phyloP scores from a whole-genome alignment of 2,888 invertebrate species.

The Apantesis nais region DNA sequence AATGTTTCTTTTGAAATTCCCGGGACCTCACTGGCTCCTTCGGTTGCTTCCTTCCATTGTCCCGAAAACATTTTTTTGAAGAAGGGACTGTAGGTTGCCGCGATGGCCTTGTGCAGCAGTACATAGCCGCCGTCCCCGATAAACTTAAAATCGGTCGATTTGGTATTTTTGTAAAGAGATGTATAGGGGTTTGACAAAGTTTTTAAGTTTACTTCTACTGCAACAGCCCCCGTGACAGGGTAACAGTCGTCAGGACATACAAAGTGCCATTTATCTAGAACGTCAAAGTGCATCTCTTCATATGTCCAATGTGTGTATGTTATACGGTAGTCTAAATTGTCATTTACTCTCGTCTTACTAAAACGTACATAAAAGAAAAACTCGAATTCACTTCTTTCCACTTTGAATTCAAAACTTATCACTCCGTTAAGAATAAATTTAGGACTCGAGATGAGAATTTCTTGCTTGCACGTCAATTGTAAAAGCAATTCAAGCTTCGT shows the following conservation, averaged over 20 bases:
- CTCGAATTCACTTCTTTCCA: neutral
- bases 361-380: neutral
- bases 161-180: conserved; percentile 55
- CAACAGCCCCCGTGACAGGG: neutral
- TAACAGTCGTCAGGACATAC: neutral
- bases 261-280: neutral
- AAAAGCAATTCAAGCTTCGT: neutral
- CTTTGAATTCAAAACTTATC: neutral
- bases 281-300: neutral
- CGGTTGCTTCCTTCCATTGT: conserved; percentile 59
- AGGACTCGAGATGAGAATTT: neutral
- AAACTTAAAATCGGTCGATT: conserved; percentile 64
- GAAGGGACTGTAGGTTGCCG: conserved; percentile 64
- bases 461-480: too few species aligned
- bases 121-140: conserved; percentile 62
- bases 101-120: conserved; percentile 56
- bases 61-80: conserved; percentile 60
- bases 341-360: neutral
- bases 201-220: neutral
- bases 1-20: conserved; percentile 57
- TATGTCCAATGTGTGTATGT: neutral
- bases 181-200: conserved; percentile 47
- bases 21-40: conserved; percentile 57
- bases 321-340: neutral
- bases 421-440: neutral